Conservation (phyloP, 2,113 vertebrate genomes). For the Brachypteracias leptosomus region DNA sequence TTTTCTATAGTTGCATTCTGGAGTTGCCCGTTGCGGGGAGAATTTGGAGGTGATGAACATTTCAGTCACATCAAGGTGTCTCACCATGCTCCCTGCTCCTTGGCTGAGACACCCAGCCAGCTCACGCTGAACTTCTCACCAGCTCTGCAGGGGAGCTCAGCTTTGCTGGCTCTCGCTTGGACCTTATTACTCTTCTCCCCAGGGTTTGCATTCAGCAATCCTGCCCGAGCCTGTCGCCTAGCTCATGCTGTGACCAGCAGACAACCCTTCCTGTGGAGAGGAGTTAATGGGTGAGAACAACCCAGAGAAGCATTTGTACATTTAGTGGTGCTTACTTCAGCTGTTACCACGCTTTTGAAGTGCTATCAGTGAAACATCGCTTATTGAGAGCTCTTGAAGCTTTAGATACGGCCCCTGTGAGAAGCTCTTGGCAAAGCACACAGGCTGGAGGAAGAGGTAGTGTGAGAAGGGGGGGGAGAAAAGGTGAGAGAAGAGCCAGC, state of each 20-base stretch:
- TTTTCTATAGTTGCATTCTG: not conserved
- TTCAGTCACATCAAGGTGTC: fast-evolving
- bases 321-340: not conserved
- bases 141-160: not conserved
- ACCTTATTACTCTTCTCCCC: not conserved
- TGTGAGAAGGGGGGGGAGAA: not conserved
- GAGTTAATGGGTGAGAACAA: not conserved
- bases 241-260: not conserved
- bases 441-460: not conserved
- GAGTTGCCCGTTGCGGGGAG: not conserved
- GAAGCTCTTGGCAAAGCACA: not conserved
- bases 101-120: fast-evolving
- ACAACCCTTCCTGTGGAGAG: not conserved
- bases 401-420: not conserved
- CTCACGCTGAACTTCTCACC: not conserved
- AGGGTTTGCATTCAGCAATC: not conserved
- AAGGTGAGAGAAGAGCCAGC: not conserved
- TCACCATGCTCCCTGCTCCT: not conserved
- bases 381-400: not conserved
- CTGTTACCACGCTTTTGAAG: not conserved
- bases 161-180: not conserved
- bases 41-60: not conserved
- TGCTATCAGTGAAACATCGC: not conserved
- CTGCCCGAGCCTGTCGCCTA: not conserved
- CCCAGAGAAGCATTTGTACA: not conserved